These are phyloP conservation scores for Drosophila jambulina DNA, from an alignment of 1,140 invertebrate genomes.

Conservation along the genomic window DNA sequence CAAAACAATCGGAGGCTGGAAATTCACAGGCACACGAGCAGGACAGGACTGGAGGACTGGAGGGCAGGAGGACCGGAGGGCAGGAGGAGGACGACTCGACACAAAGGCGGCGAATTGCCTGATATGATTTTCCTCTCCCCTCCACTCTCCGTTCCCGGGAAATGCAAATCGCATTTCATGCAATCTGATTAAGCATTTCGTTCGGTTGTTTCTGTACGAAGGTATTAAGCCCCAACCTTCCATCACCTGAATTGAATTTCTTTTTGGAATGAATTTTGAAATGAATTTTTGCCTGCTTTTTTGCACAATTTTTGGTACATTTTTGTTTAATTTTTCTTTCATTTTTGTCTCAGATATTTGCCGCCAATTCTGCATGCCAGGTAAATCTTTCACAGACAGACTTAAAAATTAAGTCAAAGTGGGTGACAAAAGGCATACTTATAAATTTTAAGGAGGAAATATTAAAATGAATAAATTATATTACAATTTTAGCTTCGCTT, in stretches of 20 bases:
- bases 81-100: neutral
- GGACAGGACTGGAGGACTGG: conserved; percentile 2
- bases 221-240: conserved; percentile 4
- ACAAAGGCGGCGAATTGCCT: conserved; percentile 17
- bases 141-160: neutral
- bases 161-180: conserved; percentile 54
- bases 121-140: neutral
- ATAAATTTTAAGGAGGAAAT: neutral
- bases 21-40: conserved; percentile 2
- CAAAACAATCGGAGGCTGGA: conserved; percentile 13
- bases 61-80: neutral
- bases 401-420: neutral
- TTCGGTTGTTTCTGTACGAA: neutral
- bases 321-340: neutral
- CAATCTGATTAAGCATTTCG: conserved; percentile 40
- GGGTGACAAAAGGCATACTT: neutral
- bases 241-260: neutral
- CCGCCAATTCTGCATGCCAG: conserved; percentile 30
- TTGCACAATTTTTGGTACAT: neutral
- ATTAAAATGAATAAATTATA: neutral
- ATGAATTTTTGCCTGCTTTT: neutral
- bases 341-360: conserved; percentile 22
- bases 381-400: conserved; percentile 2
- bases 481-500: neutral
- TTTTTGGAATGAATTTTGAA: conserved; percentile 15